Evolutionary conservation across 2,888 invertebrate species (phyloP).

Genomic region (Stenolophus ochropezus): DNA sequence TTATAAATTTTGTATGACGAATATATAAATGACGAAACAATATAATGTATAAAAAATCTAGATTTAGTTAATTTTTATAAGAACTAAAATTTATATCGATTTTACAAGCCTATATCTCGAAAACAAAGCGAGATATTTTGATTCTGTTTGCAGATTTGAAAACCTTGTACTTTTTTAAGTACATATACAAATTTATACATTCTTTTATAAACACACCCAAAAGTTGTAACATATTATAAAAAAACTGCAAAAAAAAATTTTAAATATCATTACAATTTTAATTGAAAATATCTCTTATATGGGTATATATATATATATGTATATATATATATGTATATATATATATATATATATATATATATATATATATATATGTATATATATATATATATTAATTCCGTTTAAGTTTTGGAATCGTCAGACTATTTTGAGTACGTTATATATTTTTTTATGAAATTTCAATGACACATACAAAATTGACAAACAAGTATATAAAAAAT

Average conservation of each 20-base stretch:
- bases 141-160: no score
- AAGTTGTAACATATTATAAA: no score
- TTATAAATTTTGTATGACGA: no score
- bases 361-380: slow-evolving; percentile 1
- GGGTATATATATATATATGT: slow-evolving; percentile 18
- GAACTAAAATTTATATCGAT: no score
- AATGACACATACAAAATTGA: neutral
- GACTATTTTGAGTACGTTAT: neutral
- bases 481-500: neutral
- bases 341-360: neutral
- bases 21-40: no score
- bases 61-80: no score
- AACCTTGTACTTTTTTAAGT: no score
- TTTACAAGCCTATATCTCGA: no score
- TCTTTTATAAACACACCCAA: no score
- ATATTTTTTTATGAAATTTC: neutral
- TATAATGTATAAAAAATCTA: no score
- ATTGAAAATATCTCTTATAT: neutral
- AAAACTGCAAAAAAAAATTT: neutral
- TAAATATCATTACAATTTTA: neutral
- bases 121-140: no score
- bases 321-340: neutral
- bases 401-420: neutral
- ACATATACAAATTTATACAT: no score
- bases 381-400: neutral